Base-by-base conservation (phyloP, 2,888 invertebrate genomes). In the Polydrusus tereticollis region DNA sequence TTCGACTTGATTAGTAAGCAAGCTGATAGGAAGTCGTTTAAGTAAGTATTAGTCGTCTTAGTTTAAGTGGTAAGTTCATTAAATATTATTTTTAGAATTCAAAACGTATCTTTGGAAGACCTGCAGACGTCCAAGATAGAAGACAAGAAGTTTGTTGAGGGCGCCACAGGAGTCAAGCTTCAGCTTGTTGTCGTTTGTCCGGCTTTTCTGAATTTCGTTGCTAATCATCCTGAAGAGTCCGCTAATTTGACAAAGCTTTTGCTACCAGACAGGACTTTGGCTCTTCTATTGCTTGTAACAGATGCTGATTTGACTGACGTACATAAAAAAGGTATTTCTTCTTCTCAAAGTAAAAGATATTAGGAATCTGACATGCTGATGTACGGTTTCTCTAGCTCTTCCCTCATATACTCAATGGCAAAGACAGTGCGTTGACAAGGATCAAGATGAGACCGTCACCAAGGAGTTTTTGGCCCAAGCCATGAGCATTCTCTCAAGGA, bases 1-100 rank as follows among this genome's bases (percentile, higher is more conserved):
- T 95, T 95, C 85, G 93, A 94, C 83, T 93, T 94, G 86, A 93
- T 94, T 78, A 93, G 93, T 86, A 91, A 92, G 74, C 93, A 94
- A 82, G 90, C 93, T 81, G 93, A 93, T 73, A 89, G 93, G 79
- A 84, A 84, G 77, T 92, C 93, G 75, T 94, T 94, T 87, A 93
- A 92, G 94, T 94, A 86, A 88, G 66, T 57, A 66, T 12, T 7
- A 7, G 10, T n/a, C n/a, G n/a, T n/a, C n/a, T n/a, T n/a, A n/a
- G n/a, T n/a, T n/a, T n/a, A n/a, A n/a, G n/a, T n/a, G n/a, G n/a
- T n/a, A n/a, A n/a, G n/a, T n/a, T n/a, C n/a, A n/a, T n/a, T 26
- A 26, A 26, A 5, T 7, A 50, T 45, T 59, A 23, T 62, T 75
- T 70, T 74, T 83, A 94, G 94, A 86, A 91, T 95, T 73, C 89